A percentile compares a stretch with the other conserved stretches of the same genome.
phyloP scores from a whole-genome alignment of 1,140 invertebrate genomes.

The Rhizoglyphus robini region DNA sequence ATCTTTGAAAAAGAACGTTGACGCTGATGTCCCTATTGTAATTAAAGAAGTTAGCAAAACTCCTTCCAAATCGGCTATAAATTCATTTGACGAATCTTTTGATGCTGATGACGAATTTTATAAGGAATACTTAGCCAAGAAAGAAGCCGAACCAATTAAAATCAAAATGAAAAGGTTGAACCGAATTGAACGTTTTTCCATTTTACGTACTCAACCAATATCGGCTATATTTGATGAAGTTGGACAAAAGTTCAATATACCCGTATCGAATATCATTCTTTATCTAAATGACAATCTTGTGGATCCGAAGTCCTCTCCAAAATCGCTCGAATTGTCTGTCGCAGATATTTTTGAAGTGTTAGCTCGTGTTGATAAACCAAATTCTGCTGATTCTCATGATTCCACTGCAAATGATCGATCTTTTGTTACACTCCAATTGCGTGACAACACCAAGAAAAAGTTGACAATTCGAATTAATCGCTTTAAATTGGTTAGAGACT shows the following conservation, averaged over 20 bases:
- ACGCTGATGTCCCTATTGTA: neutral
- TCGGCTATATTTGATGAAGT: slow-evolving; percentile 3
- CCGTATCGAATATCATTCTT: neutral
- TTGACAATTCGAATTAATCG: neutral
- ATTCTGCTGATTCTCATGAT: neutral
- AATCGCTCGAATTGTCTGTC: neutral
- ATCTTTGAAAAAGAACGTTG: neutral
- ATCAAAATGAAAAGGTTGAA: neutral
- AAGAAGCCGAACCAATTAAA: neutral
- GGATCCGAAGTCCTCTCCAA: neutral
- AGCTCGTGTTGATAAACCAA: neutral
- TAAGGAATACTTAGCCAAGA: neutral
- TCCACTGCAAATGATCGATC: neutral
- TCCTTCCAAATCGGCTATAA: neutral
- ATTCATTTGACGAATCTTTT: neutral
- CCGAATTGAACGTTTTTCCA: neutral
- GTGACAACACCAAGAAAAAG: neutral
- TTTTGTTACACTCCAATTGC: neutral
- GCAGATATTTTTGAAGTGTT: slow-evolving; percentile 1
- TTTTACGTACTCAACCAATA: neutral
- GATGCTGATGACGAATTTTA: neutral
- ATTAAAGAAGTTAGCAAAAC: neutral
- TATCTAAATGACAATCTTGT: slow-evolving; percentile 1
- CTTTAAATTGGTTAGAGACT: neutral
- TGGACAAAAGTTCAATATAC: neutral